Percentiles rank a stretch among this genome's conserved stretches.
Conservation (phyloP, 2,888 invertebrate species). For the Phlogophora meticulosa region DNA sequence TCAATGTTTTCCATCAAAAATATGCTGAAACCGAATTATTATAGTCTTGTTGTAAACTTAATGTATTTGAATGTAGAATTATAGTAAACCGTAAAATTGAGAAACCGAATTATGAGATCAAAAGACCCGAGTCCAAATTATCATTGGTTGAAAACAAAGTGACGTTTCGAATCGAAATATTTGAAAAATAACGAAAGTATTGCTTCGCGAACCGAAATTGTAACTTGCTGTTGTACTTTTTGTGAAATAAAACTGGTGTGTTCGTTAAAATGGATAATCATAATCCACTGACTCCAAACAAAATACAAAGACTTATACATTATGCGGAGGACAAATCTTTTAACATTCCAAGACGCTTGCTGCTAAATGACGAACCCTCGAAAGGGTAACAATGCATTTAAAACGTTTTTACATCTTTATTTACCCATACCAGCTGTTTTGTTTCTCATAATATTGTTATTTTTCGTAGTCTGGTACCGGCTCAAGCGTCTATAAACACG, state of each 20-base stretch:
- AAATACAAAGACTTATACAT: slow-evolving; percentile 83
- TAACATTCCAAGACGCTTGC: slow-evolving; percentile 69
- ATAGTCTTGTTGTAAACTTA: too few species aligned
- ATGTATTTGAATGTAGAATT: too few species aligned
- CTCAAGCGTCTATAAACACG: slow-evolving; percentile 55
- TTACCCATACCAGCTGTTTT: slow-evolving; percentile 57
- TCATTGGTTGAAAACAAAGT: slow-evolving; percentile 11
- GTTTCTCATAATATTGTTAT: slow-evolving; percentile 56
- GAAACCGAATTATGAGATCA: neutral
- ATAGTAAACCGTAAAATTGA: neutral
- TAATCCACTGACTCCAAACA: slow-evolving; percentile 85
- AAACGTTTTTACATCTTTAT: neutral
- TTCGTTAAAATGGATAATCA: slow-evolving; percentile 81
- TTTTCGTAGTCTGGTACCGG: slow-evolving; percentile 68
- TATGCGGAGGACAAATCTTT: slow-evolving; percentile 85
- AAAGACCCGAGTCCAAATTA: slow-evolving; percentile 30
- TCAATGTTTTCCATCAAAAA: neutral
- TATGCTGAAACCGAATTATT: too few species aligned
- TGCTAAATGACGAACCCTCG: slow-evolving; percentile 73
- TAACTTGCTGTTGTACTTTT: slow-evolving; percentile 6
- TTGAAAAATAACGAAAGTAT: slow-evolving; percentile 66
- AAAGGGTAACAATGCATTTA: slow-evolving; percentile 68
- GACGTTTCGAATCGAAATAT: slow-evolving; percentile 43
- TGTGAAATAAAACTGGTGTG: slow-evolving; percentile 10
- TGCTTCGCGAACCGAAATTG: slow-evolving; percentile 4